These are phyloP conservation scores for Hipparchia semele DNA, from an alignment of 2,888 invertebrate genomes.

Conservation along the genomic window DNA sequence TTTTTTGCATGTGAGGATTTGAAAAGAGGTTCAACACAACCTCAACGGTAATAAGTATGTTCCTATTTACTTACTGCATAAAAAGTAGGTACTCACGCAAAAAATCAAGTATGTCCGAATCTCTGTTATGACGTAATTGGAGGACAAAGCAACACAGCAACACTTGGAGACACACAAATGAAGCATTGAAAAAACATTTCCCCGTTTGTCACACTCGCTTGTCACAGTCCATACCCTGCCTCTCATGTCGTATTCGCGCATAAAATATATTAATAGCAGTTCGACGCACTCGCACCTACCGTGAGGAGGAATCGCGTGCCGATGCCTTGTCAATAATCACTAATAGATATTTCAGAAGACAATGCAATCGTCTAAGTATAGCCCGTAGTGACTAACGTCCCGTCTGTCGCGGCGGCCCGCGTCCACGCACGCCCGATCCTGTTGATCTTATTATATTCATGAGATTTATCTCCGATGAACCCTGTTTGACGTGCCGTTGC, in stretches of 20 bases:
- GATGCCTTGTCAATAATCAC: slow-evolving; percentile 83
- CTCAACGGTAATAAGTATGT: too few relatives aligned
- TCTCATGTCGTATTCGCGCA: slow-evolving; percentile 62
- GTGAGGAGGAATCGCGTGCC: slow-evolving; percentile 78
- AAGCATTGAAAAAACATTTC: neutral
- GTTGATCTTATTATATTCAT: slow-evolving; percentile 79
- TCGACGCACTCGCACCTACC: slow-evolving; percentile 81
- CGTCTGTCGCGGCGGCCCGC: slow-evolving; percentile 59
- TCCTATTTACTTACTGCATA: too few relatives aligned
- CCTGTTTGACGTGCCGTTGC: slow-evolving; percentile 67
- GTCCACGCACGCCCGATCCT: slow-evolving; percentile 66
- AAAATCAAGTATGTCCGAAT: too few relatives aligned
- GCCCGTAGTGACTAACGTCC: slow-evolving; percentile 75
- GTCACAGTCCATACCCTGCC: slow-evolving; percentile 57
- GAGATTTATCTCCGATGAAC: slow-evolving; percentile 76
- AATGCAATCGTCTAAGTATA: slow-evolving; percentile 81
- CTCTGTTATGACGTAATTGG: too few relatives aligned
- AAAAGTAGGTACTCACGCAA: too few relatives aligned
- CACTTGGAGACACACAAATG: too few relatives aligned
- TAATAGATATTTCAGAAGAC: slow-evolving; percentile 83
- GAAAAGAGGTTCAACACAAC: too few relatives aligned
- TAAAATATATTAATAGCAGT: slow-evolving; percentile 81
- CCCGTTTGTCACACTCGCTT: slow-evolving; percentile 33
- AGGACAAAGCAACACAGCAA: too few relatives aligned
- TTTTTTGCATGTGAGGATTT: too few relatives aligned